Percentiles rank a stretch among this genome's conserved stretches.
Conservation (phyloP, 2,113 vertebrate genomes). For the Pontoporia blainvillei region DNA sequence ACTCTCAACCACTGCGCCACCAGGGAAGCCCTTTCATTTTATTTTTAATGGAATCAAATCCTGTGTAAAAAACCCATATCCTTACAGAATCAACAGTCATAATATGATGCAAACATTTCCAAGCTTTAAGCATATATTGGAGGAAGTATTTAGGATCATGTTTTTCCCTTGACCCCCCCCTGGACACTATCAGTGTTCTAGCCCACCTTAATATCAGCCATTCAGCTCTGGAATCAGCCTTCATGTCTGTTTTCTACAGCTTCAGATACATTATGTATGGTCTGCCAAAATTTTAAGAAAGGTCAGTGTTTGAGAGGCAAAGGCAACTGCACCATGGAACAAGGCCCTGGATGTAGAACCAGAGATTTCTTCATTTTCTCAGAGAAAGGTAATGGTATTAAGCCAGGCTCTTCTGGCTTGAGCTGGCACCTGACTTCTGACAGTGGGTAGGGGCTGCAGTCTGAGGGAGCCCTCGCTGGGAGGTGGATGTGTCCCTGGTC, state of each 20-base stretch:
- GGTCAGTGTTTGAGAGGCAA: not conserved
- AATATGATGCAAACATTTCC: not conserved
- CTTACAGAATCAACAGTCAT: not conserved
- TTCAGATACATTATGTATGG: not conserved
- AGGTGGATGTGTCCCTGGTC: too few species aligned
- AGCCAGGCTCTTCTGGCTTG: too few species aligned
- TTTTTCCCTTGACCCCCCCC: not conserved
- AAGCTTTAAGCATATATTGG: not conserved
- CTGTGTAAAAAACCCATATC: not conserved
- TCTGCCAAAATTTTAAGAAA: not conserved
- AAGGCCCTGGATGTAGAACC: constrained; percentile 28
- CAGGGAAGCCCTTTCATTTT: too few species aligned
- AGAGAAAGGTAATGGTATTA: not conserved
- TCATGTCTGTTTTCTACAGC: not conserved
- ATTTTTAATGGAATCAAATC: not conserved
- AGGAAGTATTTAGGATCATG: not conserved
- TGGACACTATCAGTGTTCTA: not conserved
- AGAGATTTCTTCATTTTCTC: not conserved
- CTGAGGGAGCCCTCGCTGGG: too few species aligned
- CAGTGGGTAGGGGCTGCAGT: rapidly evolving
- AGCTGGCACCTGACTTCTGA: not conserved
- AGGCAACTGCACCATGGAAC: not conserved
- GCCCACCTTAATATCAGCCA: not conserved
- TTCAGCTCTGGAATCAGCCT: not conserved
- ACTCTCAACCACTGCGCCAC: too few species aligned